A percentile compares a stretch with the other conserved stretches of the same genome.
phyloP scores from a whole-genome alignment of 1,140 invertebrate species.

The Zaprionus inermis region DNA sequence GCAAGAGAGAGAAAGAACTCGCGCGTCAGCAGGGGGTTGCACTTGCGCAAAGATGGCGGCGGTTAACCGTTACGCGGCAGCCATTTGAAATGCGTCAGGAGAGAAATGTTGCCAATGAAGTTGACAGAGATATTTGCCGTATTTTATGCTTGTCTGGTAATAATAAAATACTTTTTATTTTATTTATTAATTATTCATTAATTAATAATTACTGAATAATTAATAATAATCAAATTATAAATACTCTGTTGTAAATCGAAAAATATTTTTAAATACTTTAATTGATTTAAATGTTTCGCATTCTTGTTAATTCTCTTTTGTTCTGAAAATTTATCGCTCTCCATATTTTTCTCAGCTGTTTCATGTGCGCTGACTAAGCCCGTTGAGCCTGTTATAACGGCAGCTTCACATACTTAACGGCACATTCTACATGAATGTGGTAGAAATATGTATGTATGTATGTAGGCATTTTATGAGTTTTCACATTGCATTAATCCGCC shows the following conservation, averaged over 20 bases:
- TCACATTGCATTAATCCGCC: conserved; percentile 1
- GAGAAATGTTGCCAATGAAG: too few relatives aligned
- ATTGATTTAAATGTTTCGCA: too few relatives aligned
- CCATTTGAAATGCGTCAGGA: not conserved
- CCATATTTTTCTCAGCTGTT: not conserved
- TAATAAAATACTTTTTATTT: too few relatives aligned
- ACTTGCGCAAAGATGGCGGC: conserved; percentile 15
- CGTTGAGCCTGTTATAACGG: conserved; percentile 5
- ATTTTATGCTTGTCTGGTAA: too few relatives aligned
- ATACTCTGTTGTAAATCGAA: too few relatives aligned
- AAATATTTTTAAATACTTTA: too few relatives aligned
- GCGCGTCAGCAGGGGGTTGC: conserved; percentile 5
- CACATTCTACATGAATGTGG: not conserved
- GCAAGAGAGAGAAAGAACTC: not conserved
- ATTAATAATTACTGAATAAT: too few relatives aligned
- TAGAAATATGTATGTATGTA: not conserved
- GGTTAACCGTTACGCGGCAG: not conserved
- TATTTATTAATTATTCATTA: too few relatives aligned
- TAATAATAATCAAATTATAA: too few relatives aligned
- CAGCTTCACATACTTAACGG: not conserved
- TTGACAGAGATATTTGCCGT: too few relatives aligned
- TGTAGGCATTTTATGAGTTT: not conserved
- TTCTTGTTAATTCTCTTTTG: too few relatives aligned
- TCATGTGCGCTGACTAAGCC: not conserved
- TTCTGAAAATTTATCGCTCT: too few relatives aligned